Conservation (phyloP, 1,140 invertebrate genomes). For the Mycetomoellerius zeteki region DNA sequence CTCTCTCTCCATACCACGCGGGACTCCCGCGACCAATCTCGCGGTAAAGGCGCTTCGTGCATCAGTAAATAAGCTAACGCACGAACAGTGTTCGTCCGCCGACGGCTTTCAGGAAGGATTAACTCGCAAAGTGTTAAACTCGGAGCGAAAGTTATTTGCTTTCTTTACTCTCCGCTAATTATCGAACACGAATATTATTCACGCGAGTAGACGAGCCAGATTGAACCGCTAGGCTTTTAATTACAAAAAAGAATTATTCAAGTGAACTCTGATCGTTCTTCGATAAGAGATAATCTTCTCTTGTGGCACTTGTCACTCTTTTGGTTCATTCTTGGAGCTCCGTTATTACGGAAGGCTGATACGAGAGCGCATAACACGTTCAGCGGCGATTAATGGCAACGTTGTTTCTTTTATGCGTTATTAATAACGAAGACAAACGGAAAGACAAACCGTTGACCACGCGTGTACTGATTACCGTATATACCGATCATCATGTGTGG, state of each 20-base stretch:
- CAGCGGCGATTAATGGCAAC: background rate
- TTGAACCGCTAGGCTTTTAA: background rate
- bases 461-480: conserved; percentile 15
- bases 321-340: background rate
- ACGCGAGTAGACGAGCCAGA: background rate
- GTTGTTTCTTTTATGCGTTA: conserved; percentile 36
- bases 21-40: conserved; percentile 62
- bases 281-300: conserved; percentile 20
- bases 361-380: conserved; percentile 7
- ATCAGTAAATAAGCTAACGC: conserved; percentile 51
- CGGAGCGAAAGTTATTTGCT: conserved; percentile 18
- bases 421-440: conserved; percentile 43
- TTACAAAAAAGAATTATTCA: background rate
- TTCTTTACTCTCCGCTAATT: background rate
- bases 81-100: conserved; percentile 16
- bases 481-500: background rate
- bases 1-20: background rate
- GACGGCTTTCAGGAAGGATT: conserved; percentile 37
- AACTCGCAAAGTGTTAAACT: conserved; percentile 14
- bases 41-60: conserved; percentile 31
- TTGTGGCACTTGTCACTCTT: background rate
- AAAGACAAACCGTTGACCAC: background rate
- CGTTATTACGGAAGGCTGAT: conserved; percentile 15
- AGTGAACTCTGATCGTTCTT: background rate
- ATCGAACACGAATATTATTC: conserved; percentile 15